Evolutionary conservation across 1,140 invertebrate genomes (phyloP), one percentile per base, ranked within the genome.

Genomic region (Drosophila cardini): DNA sequence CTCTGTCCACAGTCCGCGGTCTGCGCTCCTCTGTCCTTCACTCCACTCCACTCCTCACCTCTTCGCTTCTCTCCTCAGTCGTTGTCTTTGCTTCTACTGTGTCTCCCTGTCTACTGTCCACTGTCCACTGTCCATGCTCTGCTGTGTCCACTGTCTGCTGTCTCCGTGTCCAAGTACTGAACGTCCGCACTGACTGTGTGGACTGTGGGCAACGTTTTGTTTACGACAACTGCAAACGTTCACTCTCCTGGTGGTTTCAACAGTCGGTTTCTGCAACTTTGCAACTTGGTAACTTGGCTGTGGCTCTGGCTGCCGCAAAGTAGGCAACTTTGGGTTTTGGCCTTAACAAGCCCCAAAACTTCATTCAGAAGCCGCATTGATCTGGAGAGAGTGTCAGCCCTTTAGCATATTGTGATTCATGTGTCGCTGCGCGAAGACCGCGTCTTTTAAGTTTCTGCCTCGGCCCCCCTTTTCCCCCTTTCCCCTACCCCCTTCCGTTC

Each of bases 341-440:
- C 69, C 70, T 89, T 89, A 87, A 89, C 84, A 89, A 87, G 84
- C 72, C 80, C 56, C 61, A 34, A 71, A 67, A 62, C 78, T 84
- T 89, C 84, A 87, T 87, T 89, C 84, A 89, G 84, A 81, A 89
- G 84, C 84, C 80, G 83, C 83, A 87, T 89, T 89, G 84, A 89
- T 89, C 83, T 83, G 83, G 83, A 86, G 83, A 86, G 83, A 73
- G 71, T 86, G 83, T 86, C 83, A 89, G 80, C 84, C 84, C 80
- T 87, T 87, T 87, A 87, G 84, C 84, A 89, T 89, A 89, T 89
- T 89, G 84, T 89, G 84, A 89, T 89, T 89, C 84, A 89, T 89
- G 85, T 89, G 84, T 84, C 84, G 84, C 80, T 83, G 76, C 71
- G 67, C 77, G 69, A 64, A 74, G 79, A 89, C 84, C 80, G 76